These are phyloP conservation scores for Silurus lanzhouensis DNA, from an alignment of 2,797 vertebrate genomes.

Conservation along the genomic window DNA sequence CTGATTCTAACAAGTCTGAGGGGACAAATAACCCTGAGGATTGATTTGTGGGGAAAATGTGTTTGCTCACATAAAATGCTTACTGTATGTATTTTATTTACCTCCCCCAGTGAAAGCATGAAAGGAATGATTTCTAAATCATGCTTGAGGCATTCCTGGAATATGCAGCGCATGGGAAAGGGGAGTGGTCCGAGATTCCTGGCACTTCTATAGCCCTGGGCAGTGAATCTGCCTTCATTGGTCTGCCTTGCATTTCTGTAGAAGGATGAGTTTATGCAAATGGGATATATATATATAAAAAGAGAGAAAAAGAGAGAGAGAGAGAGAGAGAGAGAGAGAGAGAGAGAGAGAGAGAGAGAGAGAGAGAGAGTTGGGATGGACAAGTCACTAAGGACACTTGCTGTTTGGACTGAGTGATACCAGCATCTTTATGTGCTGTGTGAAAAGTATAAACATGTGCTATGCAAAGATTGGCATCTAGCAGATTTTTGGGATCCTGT, in stretches of 20 bases:
- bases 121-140: slow-evolving; percentile 54
- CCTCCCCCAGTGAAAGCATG: slow-evolving; percentile 45
- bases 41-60: slow-evolving; percentile 45
- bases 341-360: no score
- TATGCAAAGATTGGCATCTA: slow-evolving; percentile 20
- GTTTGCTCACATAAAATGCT: slow-evolving; percentile 49
- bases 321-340: neutral
- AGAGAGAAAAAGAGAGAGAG: neutral
- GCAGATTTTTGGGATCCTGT: slow-evolving; percentile 38
- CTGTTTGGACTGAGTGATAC: slow-evolving; percentile 16
- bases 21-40: slow-evolving; percentile 34
- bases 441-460: slow-evolving; percentile 2
- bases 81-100: slow-evolving; percentile 47
- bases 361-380: neutral
- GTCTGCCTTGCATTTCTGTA: slow-evolving; percentile 8
- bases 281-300: neutral
- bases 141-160: slow-evolving; percentile 43
- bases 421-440: slow-evolving; percentile 19
- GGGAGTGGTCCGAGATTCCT: slow-evolving; percentile 31
- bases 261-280: slow-evolving; percentile 14
- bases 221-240: neutral
- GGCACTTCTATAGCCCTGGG: slow-evolving; percentile 4
- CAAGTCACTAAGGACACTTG: neutral
- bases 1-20: slow-evolving; percentile 44
- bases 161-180: slow-evolving; percentile 44